These are phyloP conservation scores for Theristicus caerulescens DNA, from an alignment of 2,113 vertebrate genomes.

Conservation along the genomic window DNA sequence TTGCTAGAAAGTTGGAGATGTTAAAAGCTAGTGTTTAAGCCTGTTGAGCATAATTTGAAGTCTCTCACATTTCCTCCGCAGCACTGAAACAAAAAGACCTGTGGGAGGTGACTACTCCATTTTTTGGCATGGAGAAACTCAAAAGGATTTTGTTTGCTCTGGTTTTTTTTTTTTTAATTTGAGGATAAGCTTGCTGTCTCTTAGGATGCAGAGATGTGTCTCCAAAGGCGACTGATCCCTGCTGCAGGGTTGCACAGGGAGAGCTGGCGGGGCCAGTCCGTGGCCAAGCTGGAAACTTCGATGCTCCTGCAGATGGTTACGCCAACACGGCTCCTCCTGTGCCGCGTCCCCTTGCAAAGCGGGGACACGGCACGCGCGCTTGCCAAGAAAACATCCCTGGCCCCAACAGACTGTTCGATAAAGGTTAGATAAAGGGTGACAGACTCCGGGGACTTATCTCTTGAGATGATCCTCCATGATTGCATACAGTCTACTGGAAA, in stretches of 20 bases:
- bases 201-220: neutral
- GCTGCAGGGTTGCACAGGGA: neutral
- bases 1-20: neutral
- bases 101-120: neutral
- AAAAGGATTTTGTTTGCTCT: neutral
- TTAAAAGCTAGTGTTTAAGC: neutral
- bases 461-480: neutral
- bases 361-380: fast-evolving
- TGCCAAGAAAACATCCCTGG: neutral
- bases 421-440: neutral
- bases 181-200: neutral
- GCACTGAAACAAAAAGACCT: neutral
- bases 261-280: neutral
- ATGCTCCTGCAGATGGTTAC: neutral
- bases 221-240: neutral
- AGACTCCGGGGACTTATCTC: neutral
- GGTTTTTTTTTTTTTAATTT: neutral
- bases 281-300: neutral
- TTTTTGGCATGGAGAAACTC: neutral
- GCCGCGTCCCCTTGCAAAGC: neutral
- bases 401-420: too few species aligned
- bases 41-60: neutral
- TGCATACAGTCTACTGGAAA: neutral
- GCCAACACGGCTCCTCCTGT: neutral
- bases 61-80: too few species aligned